Evolutionary conservation across 2,888 invertebrate genomes (phyloP).

Genomic region (Agrenia bidenticulata): DNA sequence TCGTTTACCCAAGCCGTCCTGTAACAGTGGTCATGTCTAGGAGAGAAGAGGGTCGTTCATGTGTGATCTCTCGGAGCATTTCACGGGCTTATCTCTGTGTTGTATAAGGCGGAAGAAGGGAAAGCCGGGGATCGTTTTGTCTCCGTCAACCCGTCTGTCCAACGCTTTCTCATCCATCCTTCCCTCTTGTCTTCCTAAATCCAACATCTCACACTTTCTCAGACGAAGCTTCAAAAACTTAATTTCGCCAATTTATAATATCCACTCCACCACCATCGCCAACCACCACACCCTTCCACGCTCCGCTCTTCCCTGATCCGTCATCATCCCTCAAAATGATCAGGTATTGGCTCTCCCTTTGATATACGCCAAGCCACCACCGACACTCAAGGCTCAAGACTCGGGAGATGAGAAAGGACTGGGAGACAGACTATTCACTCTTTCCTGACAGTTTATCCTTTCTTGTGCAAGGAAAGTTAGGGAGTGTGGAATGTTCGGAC

Average conservation of each 20-base stretch:
- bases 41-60: constrained; percentile 15
- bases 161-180: constrained; percentile 24
- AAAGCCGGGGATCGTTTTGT: constrained; percentile 48
- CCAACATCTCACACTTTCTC: neutral
- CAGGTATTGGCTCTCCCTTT: constrained; percentile 12
- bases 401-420: neutral
- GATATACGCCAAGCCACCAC: no score
- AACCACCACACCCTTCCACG: no score
- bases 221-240: neutral
- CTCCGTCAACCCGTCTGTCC: constrained; percentile 38
- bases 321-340: constrained; percentile 19
- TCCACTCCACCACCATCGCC: no score
- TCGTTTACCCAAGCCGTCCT: no score
- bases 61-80: constrained; percentile 15
- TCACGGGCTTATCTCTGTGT: no score
- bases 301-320: neutral
- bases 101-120: constrained; percentile 24
- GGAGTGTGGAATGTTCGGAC: no score
- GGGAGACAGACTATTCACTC: neutral
- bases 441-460: neutral
- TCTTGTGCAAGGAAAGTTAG: no score
- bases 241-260: no score
- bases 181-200: constrained; percentile 14
- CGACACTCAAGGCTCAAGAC: no score
- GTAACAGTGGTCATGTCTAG: no score